Conservation (phyloP, 1,140 invertebrate species). For the Yoshiicerus persimilis region DNA sequence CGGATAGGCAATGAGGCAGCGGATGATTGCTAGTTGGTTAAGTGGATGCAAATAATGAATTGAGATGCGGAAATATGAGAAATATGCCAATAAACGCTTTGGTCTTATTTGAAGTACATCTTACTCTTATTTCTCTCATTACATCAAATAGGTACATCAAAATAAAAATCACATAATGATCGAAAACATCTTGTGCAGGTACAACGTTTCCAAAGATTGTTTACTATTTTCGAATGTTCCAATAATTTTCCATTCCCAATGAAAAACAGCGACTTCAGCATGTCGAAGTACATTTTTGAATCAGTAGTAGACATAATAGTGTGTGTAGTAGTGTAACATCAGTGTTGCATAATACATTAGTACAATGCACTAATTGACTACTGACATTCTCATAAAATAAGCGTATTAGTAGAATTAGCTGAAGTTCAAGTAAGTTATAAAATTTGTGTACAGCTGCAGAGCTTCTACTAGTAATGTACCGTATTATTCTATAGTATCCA, state of each 20-base stretch:
- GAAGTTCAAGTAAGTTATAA: not conserved
- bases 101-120: conserved; percentile 15
- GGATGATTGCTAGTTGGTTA: not conserved
- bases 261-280: not conserved
- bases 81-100: too few relatives aligned
- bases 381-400: not conserved
- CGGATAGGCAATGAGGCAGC: not conserved
- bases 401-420: not conserved
- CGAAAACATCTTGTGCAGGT: conserved; percentile 33
- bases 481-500: too few relatives aligned
- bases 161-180: conserved; percentile 43
- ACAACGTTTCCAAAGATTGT: conserved; percentile 31
- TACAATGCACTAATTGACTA: not conserved
- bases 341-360: not conserved
- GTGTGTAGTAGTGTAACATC: not conserved
- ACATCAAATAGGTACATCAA: conserved; percentile 43
- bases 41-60: not conserved
- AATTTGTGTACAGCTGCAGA: not conserved
- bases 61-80: not conserved
- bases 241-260: conserved; percentile 1
- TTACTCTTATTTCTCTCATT: conserved; percentile 15
- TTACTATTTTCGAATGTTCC: conserved; percentile 30
- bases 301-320: not conserved
- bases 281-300: not conserved
- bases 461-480: too few relatives aligned